A percentile compares a stretch with the other conserved stretches of the same genome.
phyloP scores from a whole-genome alignment of 37 sponge, comb jelly and placozoan species.

The Axinella damicornis region DNA sequence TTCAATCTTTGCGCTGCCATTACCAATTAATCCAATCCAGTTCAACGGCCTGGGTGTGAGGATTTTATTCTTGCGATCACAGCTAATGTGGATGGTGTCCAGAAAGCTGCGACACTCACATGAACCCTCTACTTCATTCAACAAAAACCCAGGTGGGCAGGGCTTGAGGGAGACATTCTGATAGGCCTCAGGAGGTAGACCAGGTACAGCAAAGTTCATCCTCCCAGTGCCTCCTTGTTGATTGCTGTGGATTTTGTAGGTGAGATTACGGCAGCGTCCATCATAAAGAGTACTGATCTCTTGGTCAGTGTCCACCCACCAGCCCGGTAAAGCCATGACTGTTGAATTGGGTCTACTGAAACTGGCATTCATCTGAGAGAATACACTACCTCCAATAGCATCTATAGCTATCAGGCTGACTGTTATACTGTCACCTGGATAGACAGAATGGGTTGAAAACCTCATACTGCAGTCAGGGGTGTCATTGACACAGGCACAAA shows the following conservation, averaged over 20 bases:
- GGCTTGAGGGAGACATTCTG: not conserved
- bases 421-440: constrained; percentile 12
- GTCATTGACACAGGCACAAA: constrained; percentile 7
- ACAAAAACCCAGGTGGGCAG: constrained; percentile 11
- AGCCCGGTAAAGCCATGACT: not conserved
- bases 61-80: no score
- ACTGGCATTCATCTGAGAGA: constrained; percentile 9
- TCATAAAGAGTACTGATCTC: not conserved
- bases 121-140: not conserved
- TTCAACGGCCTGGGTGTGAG: no score
- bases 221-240: not conserved
- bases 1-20: no score
- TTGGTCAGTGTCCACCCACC: not conserved
- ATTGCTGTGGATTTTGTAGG: not conserved
- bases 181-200: constrained; percentile 5
- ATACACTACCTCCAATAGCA: not conserved
- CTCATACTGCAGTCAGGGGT: not conserved
- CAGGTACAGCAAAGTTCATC: constrained; percentile 9
- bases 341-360: not conserved
- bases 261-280: not conserved
- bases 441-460: not conserved
- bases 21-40: no score
- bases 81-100: no score
- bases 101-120: constrained; percentile 4
- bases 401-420: not conserved